Evolutionary conservation across 2,113 vertebrate genomes (phyloP), one percentile per base, ranked within the genome.

Genomic region (Mirounga angustirostris): DNA sequence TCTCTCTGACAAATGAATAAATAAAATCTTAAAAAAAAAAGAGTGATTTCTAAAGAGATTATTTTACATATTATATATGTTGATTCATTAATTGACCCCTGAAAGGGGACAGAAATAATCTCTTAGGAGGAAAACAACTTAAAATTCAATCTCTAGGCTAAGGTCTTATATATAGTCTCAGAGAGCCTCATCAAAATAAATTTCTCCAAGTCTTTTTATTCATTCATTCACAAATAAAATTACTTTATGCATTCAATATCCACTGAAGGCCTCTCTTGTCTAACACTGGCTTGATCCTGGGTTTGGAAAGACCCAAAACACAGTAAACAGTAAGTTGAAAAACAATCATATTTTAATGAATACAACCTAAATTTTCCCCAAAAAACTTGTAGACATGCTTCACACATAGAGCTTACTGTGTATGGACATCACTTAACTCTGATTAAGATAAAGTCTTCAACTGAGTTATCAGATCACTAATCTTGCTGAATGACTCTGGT

Each of bases 91-190:
- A 26, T 28, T 71, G 56, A 85, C 12, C 78, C 63, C 54, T 73
- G 13, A 33, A 71, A 79, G 74, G 3, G 16, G 54, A 89, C 14
- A 43, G 61, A 58, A 88, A 79, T 26, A 65, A 50, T 69, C 28
- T 24, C 58, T 36, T 26, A 67, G 63, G 43, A 50, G 24, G 16
- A 46, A 28, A 89, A 93, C 36, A 30, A 69, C 21, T 12, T 82
- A 33, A 69, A 30, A 59, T 83, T 78, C 63, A 26, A 81, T 54
- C n/a, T 87, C 82, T 94, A 91, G 59, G 83, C 43, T 52, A 96
- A 96, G 43, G 46, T 71, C 91, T 67, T 36, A 0, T 8, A 19
- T 22, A 87, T 19, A 93, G 30, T 58, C 33, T 74, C 84, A 59
- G 19, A 28, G 50, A 67, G 24, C 10, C 46, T 90, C 46, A 65